Conservation (phyloP, 2,797 vertebrate genomes). For the Dendrocincla tyrannina region DNA sequence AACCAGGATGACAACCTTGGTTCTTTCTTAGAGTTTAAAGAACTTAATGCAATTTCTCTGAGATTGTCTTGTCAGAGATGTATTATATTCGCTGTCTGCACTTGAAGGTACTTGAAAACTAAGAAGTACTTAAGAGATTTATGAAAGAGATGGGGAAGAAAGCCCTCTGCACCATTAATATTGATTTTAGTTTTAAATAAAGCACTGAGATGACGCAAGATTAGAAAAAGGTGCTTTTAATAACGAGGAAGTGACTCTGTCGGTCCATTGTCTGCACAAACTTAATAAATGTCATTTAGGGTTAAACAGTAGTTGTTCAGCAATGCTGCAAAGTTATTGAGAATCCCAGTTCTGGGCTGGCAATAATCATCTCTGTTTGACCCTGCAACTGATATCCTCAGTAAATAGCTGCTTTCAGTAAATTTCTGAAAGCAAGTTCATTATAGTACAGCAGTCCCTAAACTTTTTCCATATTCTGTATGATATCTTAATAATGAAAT, state of each 20-base stretch:
- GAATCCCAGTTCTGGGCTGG: conserved; percentile 28
- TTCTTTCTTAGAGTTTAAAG: not conserved
- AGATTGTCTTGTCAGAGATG: not conserved
- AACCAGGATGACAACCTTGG: not conserved
- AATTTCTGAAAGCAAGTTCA: conserved; percentile 53
- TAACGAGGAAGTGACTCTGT: conserved; percentile 37
- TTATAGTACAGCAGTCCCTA: not conserved
- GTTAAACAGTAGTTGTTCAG: conserved; percentile 56
- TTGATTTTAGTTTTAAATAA: conserved; percentile 59
- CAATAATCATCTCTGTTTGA: conserved; percentile 63
- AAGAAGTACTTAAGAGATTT: conserved; percentile 20
- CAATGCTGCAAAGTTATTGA: conserved; percentile 48
- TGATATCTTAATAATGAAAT: not conserved
- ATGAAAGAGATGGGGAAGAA: not conserved
- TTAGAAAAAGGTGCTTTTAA: conserved; percentile 45
- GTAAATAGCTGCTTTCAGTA: conserved; percentile 60
- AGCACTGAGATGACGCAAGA: conserved; percentile 36
- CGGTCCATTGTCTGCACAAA: conserved; percentile 17
- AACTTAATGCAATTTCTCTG: not conserved
- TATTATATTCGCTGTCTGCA: not conserved
- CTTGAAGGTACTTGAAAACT: conserved; percentile 36
- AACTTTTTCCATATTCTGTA: not conserved
- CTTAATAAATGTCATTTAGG: conserved; percentile 57
- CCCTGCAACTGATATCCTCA: conserved; percentile 55
- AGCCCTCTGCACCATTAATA: conserved; percentile 40